Conservation (phyloP, 1,140 invertebrate species). For the Euura lappo region DNA sequence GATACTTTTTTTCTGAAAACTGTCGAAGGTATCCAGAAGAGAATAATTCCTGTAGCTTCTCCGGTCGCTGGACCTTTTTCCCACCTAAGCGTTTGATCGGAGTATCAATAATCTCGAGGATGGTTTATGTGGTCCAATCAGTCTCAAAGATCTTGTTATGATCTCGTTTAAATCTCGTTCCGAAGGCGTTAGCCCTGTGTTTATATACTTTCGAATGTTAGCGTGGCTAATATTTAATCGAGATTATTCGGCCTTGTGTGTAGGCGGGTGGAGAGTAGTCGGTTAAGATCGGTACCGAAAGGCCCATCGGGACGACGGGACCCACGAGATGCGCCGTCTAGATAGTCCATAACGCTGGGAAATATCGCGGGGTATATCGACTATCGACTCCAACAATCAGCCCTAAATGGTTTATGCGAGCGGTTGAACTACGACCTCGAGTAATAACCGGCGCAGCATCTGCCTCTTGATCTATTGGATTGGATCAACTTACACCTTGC, state of each 20-base stretch:
- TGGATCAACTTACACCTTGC: constrained; percentile 50
- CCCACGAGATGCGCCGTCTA: constrained; percentile 29
- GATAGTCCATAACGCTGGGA: constrained; percentile 51
- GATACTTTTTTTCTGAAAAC: too few relatives aligned
- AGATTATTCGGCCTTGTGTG: not conserved
- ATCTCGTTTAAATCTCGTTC: constrained; percentile 1
- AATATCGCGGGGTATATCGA: constrained; percentile 54
- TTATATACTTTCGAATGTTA: not conserved
- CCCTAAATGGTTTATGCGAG: constrained; percentile 56
- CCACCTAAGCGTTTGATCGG: too few relatives aligned
- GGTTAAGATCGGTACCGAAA: not conserved
- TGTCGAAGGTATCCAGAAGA: too few relatives aligned
- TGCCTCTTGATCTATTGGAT: constrained; percentile 57
- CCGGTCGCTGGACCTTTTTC: too few relatives aligned
- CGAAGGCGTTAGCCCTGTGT: not conserved
- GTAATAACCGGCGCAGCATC: constrained; percentile 55
- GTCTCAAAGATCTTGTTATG: not conserved
- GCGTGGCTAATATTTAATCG: constrained; percentile 9
- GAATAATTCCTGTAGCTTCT: too few relatives aligned
- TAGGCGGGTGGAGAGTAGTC: not conserved
- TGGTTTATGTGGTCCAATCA: too few relatives aligned
- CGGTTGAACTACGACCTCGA: constrained; percentile 50
- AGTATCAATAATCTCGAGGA: too few relatives aligned
- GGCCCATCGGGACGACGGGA: not conserved
- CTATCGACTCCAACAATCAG: constrained; percentile 35